These are phyloP conservation scores for Machimus rusticus DNA, from an alignment of 2,888 invertebrate species.

Conservation along the genomic window DNA sequence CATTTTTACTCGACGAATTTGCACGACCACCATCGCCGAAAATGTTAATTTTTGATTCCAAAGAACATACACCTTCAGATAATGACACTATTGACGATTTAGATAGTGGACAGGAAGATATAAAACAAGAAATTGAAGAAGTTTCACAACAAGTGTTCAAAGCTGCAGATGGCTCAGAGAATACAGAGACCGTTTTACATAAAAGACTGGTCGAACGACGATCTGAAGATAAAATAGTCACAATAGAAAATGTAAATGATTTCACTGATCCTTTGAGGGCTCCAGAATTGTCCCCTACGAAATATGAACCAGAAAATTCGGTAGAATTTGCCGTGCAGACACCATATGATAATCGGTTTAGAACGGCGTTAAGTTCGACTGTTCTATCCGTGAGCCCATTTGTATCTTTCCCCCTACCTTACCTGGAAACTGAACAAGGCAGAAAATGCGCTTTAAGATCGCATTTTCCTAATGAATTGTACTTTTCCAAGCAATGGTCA, in stretches of 20 bases:
- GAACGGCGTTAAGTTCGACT: slow-evolving; percentile 77
- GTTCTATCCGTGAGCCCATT: slow-evolving; percentile 87
- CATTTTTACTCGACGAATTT: slow-evolving; percentile 88
- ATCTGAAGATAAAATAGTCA: slow-evolving; percentile 67
- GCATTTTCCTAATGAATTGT: slow-evolving; percentile 78
- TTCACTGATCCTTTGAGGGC: slow-evolving; percentile 84
- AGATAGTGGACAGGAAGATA: slow-evolving; percentile 39
- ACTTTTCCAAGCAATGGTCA: slow-evolving; percentile 72
- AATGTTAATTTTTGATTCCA: slow-evolving; percentile 64
- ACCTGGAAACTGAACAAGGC: slow-evolving; percentile 85
- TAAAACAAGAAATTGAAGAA: neutral
- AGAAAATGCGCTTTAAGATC: slow-evolving; percentile 75
- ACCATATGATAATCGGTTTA: slow-evolving; percentile 72
- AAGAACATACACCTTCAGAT: slow-evolving; percentile 59
- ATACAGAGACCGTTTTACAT: slow-evolving; percentile 23
- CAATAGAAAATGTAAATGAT: slow-evolving; percentile 66
- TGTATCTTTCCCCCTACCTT: slow-evolving; percentile 83
- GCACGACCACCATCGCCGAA: slow-evolving; percentile 73
- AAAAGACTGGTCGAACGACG: slow-evolving; percentile 54
- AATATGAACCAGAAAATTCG: slow-evolving; percentile 60
- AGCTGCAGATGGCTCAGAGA: slow-evolving; percentile 39
- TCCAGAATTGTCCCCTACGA: slow-evolving; percentile 55
- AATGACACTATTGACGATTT: slow-evolving; percentile 48
- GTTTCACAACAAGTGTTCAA: slow-evolving; percentile 53
- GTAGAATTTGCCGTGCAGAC: slow-evolving; percentile 64